Conservation (phyloP, 2,797 vertebrate species). For the Aldrovandia affinis region DNA sequence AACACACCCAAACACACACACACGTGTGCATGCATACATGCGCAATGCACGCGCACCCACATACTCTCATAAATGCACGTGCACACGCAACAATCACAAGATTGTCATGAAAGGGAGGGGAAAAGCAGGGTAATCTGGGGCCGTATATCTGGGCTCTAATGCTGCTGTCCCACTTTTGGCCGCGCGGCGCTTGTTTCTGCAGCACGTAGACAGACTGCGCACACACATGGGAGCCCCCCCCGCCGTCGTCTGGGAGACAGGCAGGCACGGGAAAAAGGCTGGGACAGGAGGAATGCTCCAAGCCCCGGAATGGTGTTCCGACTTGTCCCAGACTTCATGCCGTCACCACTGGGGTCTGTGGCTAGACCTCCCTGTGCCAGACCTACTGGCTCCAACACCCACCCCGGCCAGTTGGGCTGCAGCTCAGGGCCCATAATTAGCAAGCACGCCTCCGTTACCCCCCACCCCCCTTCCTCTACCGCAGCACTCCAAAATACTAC, state of each 20-base stretch:
- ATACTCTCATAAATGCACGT: too few species aligned
- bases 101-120: too few species aligned
- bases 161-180: neutral
- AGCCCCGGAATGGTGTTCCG: conserved; percentile 81
- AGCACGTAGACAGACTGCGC: conserved; percentile 27
- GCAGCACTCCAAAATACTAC: conserved; percentile 20
- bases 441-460: conserved; percentile 68
- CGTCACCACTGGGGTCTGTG: conserved; percentile 85
- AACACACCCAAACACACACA: conserved; percentile 24
- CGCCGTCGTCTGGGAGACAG: conserved; percentile 55
- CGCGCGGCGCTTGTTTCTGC: conserved; percentile 25
- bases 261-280: conserved; percentile 52
- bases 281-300: conserved; percentile 79
- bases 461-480: conserved; percentile 49
- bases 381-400: conserved; percentile 85
- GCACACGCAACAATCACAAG: too few species aligned
- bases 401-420: conserved; percentile 80
- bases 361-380: conserved; percentile 86
- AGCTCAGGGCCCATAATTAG: conserved; percentile 82
- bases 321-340: conserved; percentile 86
- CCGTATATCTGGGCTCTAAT: too few species aligned
- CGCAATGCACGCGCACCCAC: neutral
- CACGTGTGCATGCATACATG: conserved; percentile 34
- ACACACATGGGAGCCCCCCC: conserved; percentile 28
- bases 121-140: too few species aligned